Conservation (phyloP, 1,140 invertebrate species). For the Pseudomyrmex flavicornis region DNA sequence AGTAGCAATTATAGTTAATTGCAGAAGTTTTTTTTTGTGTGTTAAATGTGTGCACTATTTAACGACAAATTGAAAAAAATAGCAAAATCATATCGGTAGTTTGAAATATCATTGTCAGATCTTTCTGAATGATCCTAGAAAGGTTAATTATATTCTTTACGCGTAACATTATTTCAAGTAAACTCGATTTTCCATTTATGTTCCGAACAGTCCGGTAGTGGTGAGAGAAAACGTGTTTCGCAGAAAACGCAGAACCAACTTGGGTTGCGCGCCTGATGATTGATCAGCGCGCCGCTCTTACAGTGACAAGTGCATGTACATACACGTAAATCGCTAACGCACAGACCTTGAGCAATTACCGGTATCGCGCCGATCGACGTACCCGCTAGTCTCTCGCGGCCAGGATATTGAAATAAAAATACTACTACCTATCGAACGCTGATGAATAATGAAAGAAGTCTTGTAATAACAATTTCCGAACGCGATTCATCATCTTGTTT, state of each 20-base stretch:
- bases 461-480: conserved; percentile 11
- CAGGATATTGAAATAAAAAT: conserved; percentile 47
- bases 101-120: neutral
- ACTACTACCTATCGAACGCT: conserved; percentile 12
- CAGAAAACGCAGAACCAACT: conserved; percentile 2
- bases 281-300: conserved; percentile 7
- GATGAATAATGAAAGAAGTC: conserved; percentile 12
- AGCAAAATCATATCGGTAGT: neutral
- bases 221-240: neutral
- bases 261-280: conserved; percentile 15
- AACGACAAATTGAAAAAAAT: too few species aligned
- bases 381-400: neutral
- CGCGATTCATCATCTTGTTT: conserved; percentile 16
- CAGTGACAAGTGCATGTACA: conserved; percentile 12
- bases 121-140: neutral
- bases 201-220: neutral
- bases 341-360: conserved; percentile 20
- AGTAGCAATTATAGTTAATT: too few species aligned
- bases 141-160: neutral
- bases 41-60: too few species aligned
- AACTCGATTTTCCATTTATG: neutral
- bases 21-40: too few species aligned
- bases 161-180: neutral
- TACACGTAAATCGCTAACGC: neutral
- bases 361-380: neutral